Base-by-base conservation (phyloP, 1,140 invertebrate genomes). In the honey bee (Apis mellifera) region DNA sequence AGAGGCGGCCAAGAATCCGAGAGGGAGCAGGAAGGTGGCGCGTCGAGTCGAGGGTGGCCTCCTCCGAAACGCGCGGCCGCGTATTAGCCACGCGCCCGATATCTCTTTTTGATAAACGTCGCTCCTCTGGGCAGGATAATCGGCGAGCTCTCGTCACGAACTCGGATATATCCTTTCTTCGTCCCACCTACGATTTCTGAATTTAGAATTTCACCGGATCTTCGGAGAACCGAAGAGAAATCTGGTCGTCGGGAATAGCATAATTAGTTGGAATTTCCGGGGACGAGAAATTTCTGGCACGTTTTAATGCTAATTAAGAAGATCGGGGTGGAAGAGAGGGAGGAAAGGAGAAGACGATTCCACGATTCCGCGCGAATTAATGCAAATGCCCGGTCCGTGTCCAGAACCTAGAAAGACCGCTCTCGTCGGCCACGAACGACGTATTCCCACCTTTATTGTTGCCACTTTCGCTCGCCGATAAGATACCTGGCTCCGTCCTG, bases 401-500 rank as follows among this genome's bases (percentile, higher is more conserved):
- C 52, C 32, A 26, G 55, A 55, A n/a, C 32, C 32, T 74, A 32
- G n/a, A 17, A n/a, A n/a, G n/a, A 13, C 23, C 64, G 7, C 54
- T 55, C 54, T 48, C 5, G n/a, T n/a, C 26, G 23, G 65, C 26
- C 26, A 65, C 66, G 65, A 23, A 52, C 54, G 76, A 78, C 76
- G 65, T 19, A 54, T 80, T 26, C 26, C 73, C 42, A 52, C 70
- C 52, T 68, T 73, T 65, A 66, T 70, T 65, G 62, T 71, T 52
- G 52, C 62, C 83, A 60, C 78, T 86, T 86, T 85, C 78, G 73
- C 21, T 54, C n/a, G n/a, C 59, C 74, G 78, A 76, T 62, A 62
- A 80, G 73, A 85, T 82, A 85, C 62, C 70, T 55, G 68, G 32
- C 32, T 42, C 65, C 59, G 72, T 68, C 69, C 65, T n/a, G n/a